Conservation (phyloP, 1,140 invertebrate species). For the Calephelis nemesis region DNA sequence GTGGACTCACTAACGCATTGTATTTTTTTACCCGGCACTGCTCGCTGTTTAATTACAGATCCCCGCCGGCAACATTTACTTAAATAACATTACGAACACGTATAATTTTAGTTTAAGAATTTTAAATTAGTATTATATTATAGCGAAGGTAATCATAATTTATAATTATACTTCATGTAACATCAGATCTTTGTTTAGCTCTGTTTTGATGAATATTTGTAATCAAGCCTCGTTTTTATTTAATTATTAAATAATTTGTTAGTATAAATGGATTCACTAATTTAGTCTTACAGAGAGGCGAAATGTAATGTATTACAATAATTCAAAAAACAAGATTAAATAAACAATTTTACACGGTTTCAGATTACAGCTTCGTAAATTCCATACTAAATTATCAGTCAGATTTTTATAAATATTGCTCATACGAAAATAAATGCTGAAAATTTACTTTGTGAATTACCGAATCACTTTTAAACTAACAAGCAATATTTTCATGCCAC, state of each 20-base stretch:
- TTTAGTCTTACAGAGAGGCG: not conserved
- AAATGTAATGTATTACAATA: not conserved
- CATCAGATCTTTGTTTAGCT: slow-evolving; percentile 8
- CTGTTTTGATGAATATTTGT: slow-evolving; percentile 7
- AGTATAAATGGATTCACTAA: slow-evolving; percentile 15
- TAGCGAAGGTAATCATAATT: slow-evolving; percentile 6
- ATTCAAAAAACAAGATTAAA: not conserved
- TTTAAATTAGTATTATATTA: slow-evolving; percentile 4
- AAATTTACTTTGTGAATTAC: not conserved
- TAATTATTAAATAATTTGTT: slow-evolving; percentile 17
- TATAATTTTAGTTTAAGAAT: slow-evolving; percentile 14
- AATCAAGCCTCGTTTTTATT: not conserved
- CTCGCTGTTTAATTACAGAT: slow-evolving; percentile 18
- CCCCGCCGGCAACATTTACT: not conserved
- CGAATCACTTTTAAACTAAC: no score
- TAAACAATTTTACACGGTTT: not conserved
- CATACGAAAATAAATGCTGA: not conserved
- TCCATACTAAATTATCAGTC: not conserved
- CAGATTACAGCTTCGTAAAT: not conserved
- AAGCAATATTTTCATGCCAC: no score
- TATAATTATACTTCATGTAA: slow-evolving; percentile 11
- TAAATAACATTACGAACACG: slow-evolving; percentile 15
- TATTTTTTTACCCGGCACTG: slow-evolving; percentile 46
- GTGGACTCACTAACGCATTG: slow-evolving; percentile 33
- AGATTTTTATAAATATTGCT: not conserved